phyloP scores from a whole-genome alignment of 1,140 invertebrate genomes.

The Acyrthosiphon pisum region DNA sequence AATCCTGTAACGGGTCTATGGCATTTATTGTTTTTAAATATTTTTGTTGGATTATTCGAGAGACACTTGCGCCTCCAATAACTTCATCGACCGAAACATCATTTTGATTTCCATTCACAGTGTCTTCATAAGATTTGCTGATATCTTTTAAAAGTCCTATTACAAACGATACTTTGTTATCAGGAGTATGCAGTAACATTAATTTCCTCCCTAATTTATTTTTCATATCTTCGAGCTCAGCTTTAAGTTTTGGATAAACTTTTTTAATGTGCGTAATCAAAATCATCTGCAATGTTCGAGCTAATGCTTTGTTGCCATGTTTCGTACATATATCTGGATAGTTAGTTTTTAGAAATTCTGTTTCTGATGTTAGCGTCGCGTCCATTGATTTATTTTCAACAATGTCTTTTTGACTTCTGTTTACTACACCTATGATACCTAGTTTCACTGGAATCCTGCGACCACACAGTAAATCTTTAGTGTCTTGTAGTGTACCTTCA shows the following conservation, averaged over 20 bases:
- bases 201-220: conserved; percentile 68
- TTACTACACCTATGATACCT: background rate
- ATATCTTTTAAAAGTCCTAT: conserved; percentile 21
- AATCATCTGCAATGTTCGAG: conserved; percentile 71
- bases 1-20: conserved; percentile 71
- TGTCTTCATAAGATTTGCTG: conserved; percentile 72
- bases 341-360: conserved; percentile 69
- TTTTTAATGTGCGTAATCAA: conserved; percentile 75
- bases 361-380: conserved; percentile 72
- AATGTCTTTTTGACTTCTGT: conserved; percentile 67
- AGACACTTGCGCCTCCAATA: conserved; percentile 76
- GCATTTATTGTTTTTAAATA: conserved; percentile 71
- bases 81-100: conserved; percentile 77
- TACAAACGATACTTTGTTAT: background rate
- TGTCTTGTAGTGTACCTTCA: conserved; percentile 79
- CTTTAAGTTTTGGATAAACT: conserved; percentile 72
- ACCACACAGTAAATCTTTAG: conserved; percentile 75
- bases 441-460: conserved; percentile 77
- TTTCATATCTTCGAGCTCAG: conserved; percentile 71
- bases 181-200: background rate
- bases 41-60: conserved; percentile 78
- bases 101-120: conserved; percentile 74
- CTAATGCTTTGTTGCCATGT: conserved; percentile 71
- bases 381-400: conserved; percentile 70
- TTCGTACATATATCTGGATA: conserved; percentile 71